Conservation (phyloP, 2,113 vertebrate genomes). For the Arvicanthis niloticus region DNA sequence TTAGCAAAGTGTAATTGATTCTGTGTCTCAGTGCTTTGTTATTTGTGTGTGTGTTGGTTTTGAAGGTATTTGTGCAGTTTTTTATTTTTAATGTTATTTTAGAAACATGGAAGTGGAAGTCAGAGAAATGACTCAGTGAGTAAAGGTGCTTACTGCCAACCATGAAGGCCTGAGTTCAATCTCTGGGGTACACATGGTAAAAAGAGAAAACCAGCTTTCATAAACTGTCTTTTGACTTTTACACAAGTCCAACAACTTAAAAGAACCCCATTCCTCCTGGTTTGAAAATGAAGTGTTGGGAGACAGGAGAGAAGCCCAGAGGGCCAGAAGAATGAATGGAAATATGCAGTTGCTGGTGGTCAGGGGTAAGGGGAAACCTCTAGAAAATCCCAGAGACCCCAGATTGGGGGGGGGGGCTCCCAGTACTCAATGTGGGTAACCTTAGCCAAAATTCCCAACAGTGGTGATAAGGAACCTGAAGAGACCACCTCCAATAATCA, state of each 20-base stretch:
- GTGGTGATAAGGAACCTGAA: too few relatives aligned
- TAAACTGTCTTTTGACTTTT: neutral
- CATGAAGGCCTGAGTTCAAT: neutral
- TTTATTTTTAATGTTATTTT: slow-evolving; percentile 18
- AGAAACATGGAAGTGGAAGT: neutral
- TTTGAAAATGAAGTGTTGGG: neutral
- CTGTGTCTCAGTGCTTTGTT: neutral
- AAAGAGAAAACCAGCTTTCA: neutral
- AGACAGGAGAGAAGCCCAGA: too few relatives aligned
- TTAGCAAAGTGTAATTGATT: neutral
- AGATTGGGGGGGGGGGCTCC: too few relatives aligned
- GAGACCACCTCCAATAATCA: too few relatives aligned
- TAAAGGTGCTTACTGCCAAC: neutral
- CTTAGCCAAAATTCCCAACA: too few relatives aligned
- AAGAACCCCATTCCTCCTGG: neutral
- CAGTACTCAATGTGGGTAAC: too few relatives aligned
- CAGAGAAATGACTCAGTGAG: neutral
- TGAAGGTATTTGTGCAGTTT: neutral
- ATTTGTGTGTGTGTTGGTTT: neutral
- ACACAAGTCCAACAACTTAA: neutral
- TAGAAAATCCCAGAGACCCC: too few relatives aligned
- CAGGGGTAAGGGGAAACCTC: too few relatives aligned
- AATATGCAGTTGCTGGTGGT: too few relatives aligned
- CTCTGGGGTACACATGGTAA: neutral
- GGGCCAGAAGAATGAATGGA: too few relatives aligned